Conservation (phyloP, 2,113 vertebrate genomes). For the Campylorhamphus procurvoides region DNA sequence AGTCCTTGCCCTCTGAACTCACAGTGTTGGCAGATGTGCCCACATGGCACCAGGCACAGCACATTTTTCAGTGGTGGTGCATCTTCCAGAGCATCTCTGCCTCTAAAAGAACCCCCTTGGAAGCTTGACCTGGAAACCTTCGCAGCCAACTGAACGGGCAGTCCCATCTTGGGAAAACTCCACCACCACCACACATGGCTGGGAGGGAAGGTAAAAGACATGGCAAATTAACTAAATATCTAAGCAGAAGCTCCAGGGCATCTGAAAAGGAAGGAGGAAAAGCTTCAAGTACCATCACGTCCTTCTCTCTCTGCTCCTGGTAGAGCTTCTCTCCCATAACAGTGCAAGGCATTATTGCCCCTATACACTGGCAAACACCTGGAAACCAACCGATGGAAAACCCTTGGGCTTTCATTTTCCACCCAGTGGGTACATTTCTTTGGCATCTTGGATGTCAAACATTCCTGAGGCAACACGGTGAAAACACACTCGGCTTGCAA, state of each 20-base stretch:
- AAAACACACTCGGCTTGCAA: constrained; percentile 5
- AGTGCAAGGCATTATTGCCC: neutral
- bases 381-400: neutral
- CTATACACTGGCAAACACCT: rapidly evolving
- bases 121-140: neutral
- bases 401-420: neutral
- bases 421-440: neutral
- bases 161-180: neutral
- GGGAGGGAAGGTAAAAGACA: neutral
- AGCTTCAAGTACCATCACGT: neutral
- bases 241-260: neutral
- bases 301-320: neutral
- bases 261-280: neutral
- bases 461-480: constrained; percentile 21
- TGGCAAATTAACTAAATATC: neutral
- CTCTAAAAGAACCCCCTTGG: neutral
- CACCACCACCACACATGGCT: too few species aligned
- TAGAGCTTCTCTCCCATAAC: neutral
- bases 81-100: neutral
- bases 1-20: neutral
- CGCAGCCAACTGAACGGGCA: rapidly evolving
- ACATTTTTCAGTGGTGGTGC: neutral
- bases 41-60: rapidly evolving
- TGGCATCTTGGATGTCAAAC: neutral
- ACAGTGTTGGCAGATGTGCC: neutral